Percentiles rank a stretch among this genome's conserved stretches.
These are phyloP conservation scores for Dallia pectoralis DNA, from an alignment of 2,797 vertebrate genomes.

Conservation along the genomic window DNA sequence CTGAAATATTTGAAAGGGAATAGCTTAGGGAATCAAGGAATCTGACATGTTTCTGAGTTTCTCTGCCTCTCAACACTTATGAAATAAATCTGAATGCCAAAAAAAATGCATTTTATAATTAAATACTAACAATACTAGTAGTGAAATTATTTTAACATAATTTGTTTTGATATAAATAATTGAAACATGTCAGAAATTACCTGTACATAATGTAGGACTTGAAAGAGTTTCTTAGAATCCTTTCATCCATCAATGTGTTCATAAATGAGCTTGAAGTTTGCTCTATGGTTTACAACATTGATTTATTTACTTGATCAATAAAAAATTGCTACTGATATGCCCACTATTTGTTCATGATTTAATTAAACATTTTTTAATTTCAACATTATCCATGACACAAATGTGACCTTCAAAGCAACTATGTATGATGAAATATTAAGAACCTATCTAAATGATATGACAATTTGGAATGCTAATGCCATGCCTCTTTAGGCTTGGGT, in stretches of 20 bases:
- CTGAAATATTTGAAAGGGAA: constrained; percentile 69
- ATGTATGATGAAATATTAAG: constrained; percentile 31
- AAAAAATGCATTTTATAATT: constrained; percentile 68
- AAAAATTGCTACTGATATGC: constrained; percentile 43
- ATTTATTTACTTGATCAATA: constrained; percentile 36
- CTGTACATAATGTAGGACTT: constrained; percentile 60
- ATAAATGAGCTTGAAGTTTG: constrained; percentile 41
- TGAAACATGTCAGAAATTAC: constrained; percentile 58
- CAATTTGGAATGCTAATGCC: constrained; percentile 26
- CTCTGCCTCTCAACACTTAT: constrained; percentile 55
- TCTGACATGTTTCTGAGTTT: constrained; percentile 57
- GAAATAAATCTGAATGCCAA: constrained; percentile 72
- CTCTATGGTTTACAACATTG: constrained; percentile 46
- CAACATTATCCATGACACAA: constrained; percentile 9
- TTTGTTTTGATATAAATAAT: constrained; percentile 70
- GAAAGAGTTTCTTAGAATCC: constrained; percentile 37
- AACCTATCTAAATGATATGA: constrained; percentile 9
- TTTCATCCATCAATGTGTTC: constrained; percentile 46
- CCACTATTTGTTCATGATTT: constrained; percentile 16
- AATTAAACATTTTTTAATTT: constrained; percentile 29
- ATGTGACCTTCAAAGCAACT: constrained; percentile 21
- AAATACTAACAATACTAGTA: constrained; percentile 63
- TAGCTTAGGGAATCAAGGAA: constrained; percentile 40
- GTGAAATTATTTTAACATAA: constrained; percentile 62
- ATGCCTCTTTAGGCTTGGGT: constrained; percentile 29